Evolutionary conservation across 2,888 invertebrate species (phyloP).

Genomic region (Lypha dubia): DNA sequence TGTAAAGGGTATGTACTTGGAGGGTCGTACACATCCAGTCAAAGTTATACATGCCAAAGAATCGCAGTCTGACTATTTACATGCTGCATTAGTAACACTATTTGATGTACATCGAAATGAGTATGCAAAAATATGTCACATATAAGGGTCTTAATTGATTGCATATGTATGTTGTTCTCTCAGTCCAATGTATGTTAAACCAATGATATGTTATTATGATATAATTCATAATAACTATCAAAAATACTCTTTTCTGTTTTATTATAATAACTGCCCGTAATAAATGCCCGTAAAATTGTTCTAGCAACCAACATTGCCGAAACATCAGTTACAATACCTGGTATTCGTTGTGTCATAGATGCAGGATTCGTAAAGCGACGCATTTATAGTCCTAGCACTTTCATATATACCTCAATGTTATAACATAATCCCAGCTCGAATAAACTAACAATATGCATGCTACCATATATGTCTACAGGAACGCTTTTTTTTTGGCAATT

Average conservation of each 20-base stretch:
- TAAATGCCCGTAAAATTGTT: constrained; percentile 94
- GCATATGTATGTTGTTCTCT: too few relatives aligned
- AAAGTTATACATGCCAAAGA: constrained; percentile 89
- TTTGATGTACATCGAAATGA: constrained; percentile 95
- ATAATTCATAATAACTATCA: too few relatives aligned
- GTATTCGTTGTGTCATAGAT: constrained; percentile 95
- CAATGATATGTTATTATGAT: too few relatives aligned
- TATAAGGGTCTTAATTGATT: too few relatives aligned
- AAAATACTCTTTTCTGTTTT: too few relatives aligned
- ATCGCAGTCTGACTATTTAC: constrained; percentile 92
- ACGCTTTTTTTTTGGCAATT: too few relatives aligned
- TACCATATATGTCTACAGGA: too few relatives aligned
- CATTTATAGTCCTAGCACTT: constrained; percentile 91
- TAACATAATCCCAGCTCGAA: too few relatives aligned
- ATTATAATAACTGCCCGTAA: too few relatives aligned
- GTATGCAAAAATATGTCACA: constrained; percentile 74
- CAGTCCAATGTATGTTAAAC: too few relatives aligned
- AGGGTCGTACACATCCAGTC: constrained; percentile 94
- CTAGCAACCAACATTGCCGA: constrained; percentile 99
- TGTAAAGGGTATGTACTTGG: constrained; percentile 93
- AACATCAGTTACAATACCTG: constrained; percentile 97
- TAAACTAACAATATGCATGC: too few relatives aligned
- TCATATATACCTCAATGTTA: too few relatives aligned
- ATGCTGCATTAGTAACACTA: constrained; percentile 92
- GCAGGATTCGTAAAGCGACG: constrained; percentile 95